phyloP scores from a whole-genome alignment of 2,888 invertebrate genomes.

The Micoletzkya japonica region DNA sequence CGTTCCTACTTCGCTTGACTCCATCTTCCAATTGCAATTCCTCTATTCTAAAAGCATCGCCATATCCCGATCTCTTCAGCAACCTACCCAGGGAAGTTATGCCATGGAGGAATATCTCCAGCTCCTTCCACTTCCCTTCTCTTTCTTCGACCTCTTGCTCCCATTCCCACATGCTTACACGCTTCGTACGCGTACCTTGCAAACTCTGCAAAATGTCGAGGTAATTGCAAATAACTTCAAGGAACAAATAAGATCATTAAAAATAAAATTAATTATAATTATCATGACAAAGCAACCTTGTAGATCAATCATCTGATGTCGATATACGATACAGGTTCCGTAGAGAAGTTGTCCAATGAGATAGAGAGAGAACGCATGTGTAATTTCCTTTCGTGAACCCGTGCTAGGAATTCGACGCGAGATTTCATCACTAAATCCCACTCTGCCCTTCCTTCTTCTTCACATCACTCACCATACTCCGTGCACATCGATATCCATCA shows the following conservation, averaged over 20 bases:
- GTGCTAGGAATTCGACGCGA: not conserved
- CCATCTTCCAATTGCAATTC: too few relatives aligned
- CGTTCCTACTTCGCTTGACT: too few relatives aligned
- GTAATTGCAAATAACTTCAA: not conserved
- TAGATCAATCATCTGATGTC: conserved; percentile 1
- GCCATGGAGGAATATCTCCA: not conserved
- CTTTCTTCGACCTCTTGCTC: not conserved
- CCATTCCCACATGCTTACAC: conserved; percentile 17
- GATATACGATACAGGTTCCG: conserved; percentile 22
- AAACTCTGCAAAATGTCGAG: not conserved
- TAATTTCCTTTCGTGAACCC: not conserved
- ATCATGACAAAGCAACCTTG: not conserved
- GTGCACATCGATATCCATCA: not conserved
- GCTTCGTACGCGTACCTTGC: conserved; percentile 6
- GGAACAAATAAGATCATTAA: not conserved
- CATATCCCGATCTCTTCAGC: too few relatives aligned
- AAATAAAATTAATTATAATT: not conserved
- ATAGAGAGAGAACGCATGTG: conserved; percentile 3
- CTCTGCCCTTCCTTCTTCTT: not conserved
- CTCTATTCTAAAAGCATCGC: too few relatives aligned
- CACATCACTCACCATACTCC: not conserved
- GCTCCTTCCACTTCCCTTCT: not conserved
- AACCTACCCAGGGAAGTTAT: not conserved
- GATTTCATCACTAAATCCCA: too few relatives aligned
- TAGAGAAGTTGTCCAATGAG: conserved; percentile 18